A percentile compares a stretch with the other conserved stretches of the same genome.
Conservation (phyloP, 2,797 vertebrate species). For the Phalloptychus januarius region DNA sequence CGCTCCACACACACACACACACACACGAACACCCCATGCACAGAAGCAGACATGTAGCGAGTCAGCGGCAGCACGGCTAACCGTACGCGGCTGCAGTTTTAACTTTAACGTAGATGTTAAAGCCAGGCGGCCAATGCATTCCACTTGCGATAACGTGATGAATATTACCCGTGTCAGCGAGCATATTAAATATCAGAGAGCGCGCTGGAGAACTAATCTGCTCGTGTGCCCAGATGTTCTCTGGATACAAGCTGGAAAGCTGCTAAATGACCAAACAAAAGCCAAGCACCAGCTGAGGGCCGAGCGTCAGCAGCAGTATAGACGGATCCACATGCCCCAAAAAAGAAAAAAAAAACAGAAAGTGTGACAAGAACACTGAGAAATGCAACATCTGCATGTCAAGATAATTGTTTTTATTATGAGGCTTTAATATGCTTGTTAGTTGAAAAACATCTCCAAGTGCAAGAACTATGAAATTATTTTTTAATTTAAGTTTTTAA, state of each 20-base stretch:
- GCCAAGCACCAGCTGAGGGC: conserved; percentile 48
- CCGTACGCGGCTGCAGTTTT: conserved; percentile 7
- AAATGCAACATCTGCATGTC: background rate
- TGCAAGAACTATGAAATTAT: background rate
- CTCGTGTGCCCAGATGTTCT: conserved; percentile 48
- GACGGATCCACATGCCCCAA: background rate
- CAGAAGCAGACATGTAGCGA: conserved; percentile 15
- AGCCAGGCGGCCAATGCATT: conserved; percentile 37
- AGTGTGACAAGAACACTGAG: background rate
- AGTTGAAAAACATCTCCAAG: background rate
- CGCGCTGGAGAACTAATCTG: conserved; percentile 36
- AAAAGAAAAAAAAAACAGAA: background rate
- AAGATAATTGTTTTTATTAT: background rate
- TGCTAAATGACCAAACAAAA: conserved; percentile 51
- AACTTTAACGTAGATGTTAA: conserved; percentile 29
- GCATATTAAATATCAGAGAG: conserved; percentile 44
- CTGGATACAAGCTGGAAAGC: conserved; percentile 51
- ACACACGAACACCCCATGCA: conserved; percentile 8
- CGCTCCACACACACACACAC: background rate
- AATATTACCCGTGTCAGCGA: conserved; percentile 48
- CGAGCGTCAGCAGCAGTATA: conserved; percentile 31
- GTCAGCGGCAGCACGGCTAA: conserved; percentile 20
- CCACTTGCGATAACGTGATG: conserved; percentile 44
- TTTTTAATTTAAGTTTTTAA: background rate
- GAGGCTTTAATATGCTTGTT: background rate